These are phyloP conservation scores for Philaenus spumarius DNA, from an alignment of 1,140 invertebrate species.

Conservation along the genomic window DNA sequence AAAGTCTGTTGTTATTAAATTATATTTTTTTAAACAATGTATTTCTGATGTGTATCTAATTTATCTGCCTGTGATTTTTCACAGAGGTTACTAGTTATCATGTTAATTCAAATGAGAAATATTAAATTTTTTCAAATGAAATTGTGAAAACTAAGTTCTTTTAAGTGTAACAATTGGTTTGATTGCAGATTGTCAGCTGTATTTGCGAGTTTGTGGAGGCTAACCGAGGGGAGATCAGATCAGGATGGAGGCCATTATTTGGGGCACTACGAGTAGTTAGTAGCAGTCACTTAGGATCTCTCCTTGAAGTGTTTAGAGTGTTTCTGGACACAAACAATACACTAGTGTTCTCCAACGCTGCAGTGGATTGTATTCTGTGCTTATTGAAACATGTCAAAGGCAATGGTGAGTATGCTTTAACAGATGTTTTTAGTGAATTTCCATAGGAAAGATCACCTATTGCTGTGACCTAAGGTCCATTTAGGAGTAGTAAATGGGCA, in stretches of 20 bases:
- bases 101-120: too few species aligned
- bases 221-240: slow-evolving; percentile 83
- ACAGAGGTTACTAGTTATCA: too few species aligned
- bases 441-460: too few species aligned
- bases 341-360: slow-evolving; percentile 87
- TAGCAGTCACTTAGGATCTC: slow-evolving; percentile 56
- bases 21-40: too few species aligned
- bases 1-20: too few species aligned
- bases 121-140: too few species aligned
- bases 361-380: slow-evolving; percentile 87
- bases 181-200: slow-evolving; percentile 85
- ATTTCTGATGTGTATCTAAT: too few species aligned
- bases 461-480: slow-evolving; percentile 32
- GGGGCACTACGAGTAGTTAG: slow-evolving; percentile 79
- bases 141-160: too few species aligned
- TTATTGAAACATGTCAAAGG: slow-evolving; percentile 61
- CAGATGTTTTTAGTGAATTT: too few species aligned
- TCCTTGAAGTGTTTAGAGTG: slow-evolving; percentile 88
- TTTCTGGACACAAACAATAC: slow-evolving; percentile 89
- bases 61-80: too few species aligned
- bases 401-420: slow-evolving; percentile 41
- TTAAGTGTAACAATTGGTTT: too few species aligned
- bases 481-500: too few species aligned
- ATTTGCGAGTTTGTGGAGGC: slow-evolving; percentile 94
- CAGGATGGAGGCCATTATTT: slow-evolving; percentile 89